Evolutionary conservation across 2,888 invertebrate species (phyloP), one percentile per base, ranked within the genome.

Genomic region (Cheiracanthium punctorium): DNA sequence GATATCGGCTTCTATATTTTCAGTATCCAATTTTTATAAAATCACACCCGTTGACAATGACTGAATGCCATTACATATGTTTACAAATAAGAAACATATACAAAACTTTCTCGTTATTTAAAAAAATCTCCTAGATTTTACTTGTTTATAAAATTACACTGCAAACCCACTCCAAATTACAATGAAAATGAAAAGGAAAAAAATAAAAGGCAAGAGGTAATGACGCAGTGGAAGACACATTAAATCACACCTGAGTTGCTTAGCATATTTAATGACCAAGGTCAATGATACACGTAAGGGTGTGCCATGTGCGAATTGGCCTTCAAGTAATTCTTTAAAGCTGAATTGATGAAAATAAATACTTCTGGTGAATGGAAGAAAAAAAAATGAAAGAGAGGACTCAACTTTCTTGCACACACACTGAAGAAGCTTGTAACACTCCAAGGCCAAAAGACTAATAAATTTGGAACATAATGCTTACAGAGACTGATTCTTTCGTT

Each of bases 261-360:
- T 80, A 80, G 73, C 80, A 80, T 80, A 80, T 80, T 80, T 80
- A 80, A 73, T 73, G 73, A 73, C 73, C 72, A 80, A 73, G 80
- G 72, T 67, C 80, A 72, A 71, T 72, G 58, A 12, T 48, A 67
- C 30, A n/a, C n/a, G n/a, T n/a, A n/a, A 41, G 69, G 64, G 71
- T 43, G 71, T 52, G 67, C 65, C 43, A 20, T 43, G 37, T 37
- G 37, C 10, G n/a, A 33, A 20, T 24, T 37, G 67, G 43, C 73
- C 73, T 73, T 80, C 65, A 33, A 73, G 67, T 32, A 67, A 48
- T 73, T 80, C 67, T 80, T 67, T 32, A 20, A 32, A 67, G 32
- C 58, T 41, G 17, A 30, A 80, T 80, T 80, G 28, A 64, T 28
- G 71, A 64, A 67, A 80, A 73, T 80, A 73, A 73, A 73, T 67